Evolutionary conservation across 2,888 invertebrate species (phyloP), one percentile per base, ranked within the genome.

Genomic region (Heliconius cydno): DNA sequence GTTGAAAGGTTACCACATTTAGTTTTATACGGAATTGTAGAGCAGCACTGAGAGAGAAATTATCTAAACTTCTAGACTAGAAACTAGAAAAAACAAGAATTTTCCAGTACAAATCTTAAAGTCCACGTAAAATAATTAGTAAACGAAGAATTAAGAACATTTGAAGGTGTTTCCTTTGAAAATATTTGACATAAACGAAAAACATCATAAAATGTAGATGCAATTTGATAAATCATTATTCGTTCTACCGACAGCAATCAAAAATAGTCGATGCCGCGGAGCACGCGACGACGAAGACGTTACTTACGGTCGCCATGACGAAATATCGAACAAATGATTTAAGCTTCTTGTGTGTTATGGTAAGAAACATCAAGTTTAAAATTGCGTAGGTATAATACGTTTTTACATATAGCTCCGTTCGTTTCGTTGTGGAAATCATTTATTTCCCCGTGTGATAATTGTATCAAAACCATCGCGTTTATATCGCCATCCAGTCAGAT

Each of bases 261-360:
- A 63, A 65, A 4, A 46, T 10, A 13, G 41, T 65, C 7, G 25
- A 46, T 66, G 75, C 30, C 28, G 22, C 9, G 28, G 46, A 65
- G 22, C 75, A 75, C 75, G 75, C 75, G 75, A 66, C 41, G 65
- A 52, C 4, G 34, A 38, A 34, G 57, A 22, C 22, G 9, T 60
- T n/a, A 60, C n/a, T n/a, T 28, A 63, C 65, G 46, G 75, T 75
- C 63, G 30, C 28, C 65, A 66, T 66, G 75, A 66, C 65, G 28
- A 75, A 41, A 41, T 46, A 65, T 75, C 46, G 75, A 75, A 65
- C 30, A 75, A 75, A 75, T 75, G 9, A 28, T 41, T 46, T 30
- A 13, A 65, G 28, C 12, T 41, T 25, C 57, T 63, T 4, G 22
- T 25, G 22, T 25, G 25, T 25, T 10, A 34, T 34, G 13, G 25